phyloP scores from a whole-genome alignment of 2,113 vertebrate species.

The Struthio camelus region DNA sequence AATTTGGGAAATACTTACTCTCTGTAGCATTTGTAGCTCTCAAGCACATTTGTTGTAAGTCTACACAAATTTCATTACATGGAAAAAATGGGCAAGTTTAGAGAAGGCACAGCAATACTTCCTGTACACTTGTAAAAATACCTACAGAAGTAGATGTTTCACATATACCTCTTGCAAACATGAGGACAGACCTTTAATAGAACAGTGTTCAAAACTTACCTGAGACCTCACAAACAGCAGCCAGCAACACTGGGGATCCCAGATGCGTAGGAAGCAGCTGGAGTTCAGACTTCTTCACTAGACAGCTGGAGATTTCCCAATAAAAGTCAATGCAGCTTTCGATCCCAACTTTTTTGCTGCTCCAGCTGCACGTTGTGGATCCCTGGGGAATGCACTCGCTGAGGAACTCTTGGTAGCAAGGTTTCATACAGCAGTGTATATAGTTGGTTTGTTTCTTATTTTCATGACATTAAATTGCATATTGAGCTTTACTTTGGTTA shows the following conservation, averaged over 20 bases:
- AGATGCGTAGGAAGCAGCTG: slow-evolving; percentile 55
- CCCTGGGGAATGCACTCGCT: not conserved
- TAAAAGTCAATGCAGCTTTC: not conserved
- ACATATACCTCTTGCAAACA: not conserved
- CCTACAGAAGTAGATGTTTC: not conserved
- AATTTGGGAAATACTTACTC: not conserved
- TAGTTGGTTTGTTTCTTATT: not conserved
- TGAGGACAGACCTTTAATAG: not conserved
- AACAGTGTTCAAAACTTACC: slow-evolving; percentile 24
- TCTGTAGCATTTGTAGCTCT: not conserved
- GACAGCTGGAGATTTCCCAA: slow-evolving; percentile 45
- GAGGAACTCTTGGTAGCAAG: not conserved
- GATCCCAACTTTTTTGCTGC: not conserved
- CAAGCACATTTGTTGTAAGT: not conserved
- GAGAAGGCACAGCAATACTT: not conserved
- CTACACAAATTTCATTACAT: not conserved
- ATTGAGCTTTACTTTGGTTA: not conserved
- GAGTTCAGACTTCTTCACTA: not conserved
- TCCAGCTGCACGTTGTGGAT: not conserved
- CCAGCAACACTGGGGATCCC: not conserved
- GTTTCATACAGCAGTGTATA: not conserved
- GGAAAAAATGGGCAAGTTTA: not conserved
- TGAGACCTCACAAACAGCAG: slow-evolving; percentile 24
- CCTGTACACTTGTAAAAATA: not conserved
- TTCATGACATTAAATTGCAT: not conserved